Evolutionary conservation across 2,797 vertebrate genomes (phyloP).

Genomic region (Benthosema pterotum): DNA sequence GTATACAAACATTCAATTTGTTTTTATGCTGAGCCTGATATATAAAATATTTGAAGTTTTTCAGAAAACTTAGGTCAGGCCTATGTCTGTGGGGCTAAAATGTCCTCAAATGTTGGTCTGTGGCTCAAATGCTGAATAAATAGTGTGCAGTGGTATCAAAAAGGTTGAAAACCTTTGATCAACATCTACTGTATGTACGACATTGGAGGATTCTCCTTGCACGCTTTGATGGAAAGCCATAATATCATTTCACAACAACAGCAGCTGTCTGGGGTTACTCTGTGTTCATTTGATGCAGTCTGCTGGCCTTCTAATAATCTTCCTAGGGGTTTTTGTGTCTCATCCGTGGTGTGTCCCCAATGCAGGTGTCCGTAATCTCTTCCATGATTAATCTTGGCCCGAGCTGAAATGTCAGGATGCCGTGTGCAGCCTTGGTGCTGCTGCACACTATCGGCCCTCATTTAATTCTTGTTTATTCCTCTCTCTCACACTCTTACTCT

Average conservation of each 20-base stretch:
- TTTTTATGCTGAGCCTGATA: no score
- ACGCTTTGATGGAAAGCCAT: constrained; percentile 67
- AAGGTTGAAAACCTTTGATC: no score
- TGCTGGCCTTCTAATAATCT: constrained; percentile 75
- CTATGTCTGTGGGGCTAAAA: no score
- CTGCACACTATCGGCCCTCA: constrained; percentile 55
- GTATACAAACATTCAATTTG: no score
- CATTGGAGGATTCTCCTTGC: constrained; percentile 34
- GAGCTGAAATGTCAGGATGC: constrained; percentile 78
- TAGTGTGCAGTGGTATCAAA: no score
- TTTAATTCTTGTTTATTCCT: constrained; percentile 66
- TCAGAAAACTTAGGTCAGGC: no score
- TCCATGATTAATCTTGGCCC: constrained; percentile 81
- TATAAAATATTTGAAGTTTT: no score
- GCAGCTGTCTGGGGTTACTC: constrained; percentile 65
- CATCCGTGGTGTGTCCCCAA: constrained; percentile 65
- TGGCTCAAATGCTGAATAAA: no score
- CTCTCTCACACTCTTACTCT: constrained; percentile 30
- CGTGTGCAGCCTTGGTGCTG: constrained; percentile 44
- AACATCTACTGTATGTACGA: no score
- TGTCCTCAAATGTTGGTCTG: no score
- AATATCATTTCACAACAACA: constrained; percentile 76
- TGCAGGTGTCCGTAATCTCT: constrained; percentile 77
- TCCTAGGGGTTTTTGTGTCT: constrained; percentile 72
- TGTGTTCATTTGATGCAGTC: constrained; percentile 67